Conservation (phyloP, 1,140 invertebrate species). For the Drosophila subobscura region DNA sequence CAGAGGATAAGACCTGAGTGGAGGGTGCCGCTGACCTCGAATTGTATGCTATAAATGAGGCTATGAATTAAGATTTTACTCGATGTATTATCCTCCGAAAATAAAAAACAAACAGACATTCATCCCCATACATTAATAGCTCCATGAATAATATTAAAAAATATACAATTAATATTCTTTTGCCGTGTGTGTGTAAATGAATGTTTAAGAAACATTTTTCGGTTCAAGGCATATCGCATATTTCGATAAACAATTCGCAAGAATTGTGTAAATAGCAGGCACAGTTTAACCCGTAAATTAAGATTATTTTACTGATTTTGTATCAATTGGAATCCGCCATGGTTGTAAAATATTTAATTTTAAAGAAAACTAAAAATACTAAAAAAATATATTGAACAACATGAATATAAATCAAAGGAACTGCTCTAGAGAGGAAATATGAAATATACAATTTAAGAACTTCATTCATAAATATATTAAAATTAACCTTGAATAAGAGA, state of each 20-base stretch:
- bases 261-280: constrained; percentile 56
- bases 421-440: neutral
- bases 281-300: constrained; percentile 27
- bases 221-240: constrained; percentile 36
- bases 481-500: neutral
- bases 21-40: constrained; percentile 4
- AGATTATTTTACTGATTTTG: neutral
- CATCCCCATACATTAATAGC: constrained; percentile 10
- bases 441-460: neutral
- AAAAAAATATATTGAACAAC: neutral
- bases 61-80: constrained; percentile 38
- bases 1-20: constrained; percentile 73
- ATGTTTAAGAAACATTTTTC: constrained; percentile 21
- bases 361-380: constrained; percentile 6
- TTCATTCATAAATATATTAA: constrained; percentile 1
- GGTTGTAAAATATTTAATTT: constrained; percentile 46
- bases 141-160: constrained; percentile 1
- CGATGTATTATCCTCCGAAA: constrained; percentile 8
- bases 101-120: constrained; percentile 2
- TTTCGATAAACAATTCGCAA: constrained; percentile 16
- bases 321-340: constrained; percentile 24
- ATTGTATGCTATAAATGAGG: constrained; percentile 25
- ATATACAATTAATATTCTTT: constrained; percentile 15
- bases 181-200: constrained; percentile 27
- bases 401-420: neutral